phyloP scores from a whole-genome alignment of 2,113 vertebrate genomes.

The Laticauda colubrina region DNA sequence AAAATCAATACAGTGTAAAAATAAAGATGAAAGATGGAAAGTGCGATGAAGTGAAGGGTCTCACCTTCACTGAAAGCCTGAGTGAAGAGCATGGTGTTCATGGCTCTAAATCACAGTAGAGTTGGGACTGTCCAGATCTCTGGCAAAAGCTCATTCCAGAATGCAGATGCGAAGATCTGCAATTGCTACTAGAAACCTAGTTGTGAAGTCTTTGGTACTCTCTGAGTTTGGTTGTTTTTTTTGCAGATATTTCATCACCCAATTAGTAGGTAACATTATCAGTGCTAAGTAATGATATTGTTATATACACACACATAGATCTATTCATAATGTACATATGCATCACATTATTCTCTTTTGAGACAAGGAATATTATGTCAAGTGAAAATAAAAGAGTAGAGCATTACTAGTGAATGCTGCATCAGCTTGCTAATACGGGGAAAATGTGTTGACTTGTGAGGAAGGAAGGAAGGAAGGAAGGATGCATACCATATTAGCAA shows the following conservation, averaged over 20 bases:
- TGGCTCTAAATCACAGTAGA: background rate
- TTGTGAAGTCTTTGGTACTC: background rate
- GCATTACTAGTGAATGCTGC: background rate
- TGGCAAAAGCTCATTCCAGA: background rate
- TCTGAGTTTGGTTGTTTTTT: background rate
- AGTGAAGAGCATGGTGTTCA: background rate
- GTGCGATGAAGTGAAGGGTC: background rate
- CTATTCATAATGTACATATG: background rate
- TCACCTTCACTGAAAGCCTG: background rate
- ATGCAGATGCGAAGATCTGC: background rate
- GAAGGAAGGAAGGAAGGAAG: background rate
- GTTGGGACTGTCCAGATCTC: background rate
- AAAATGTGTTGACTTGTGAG: background rate
- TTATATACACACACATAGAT: background rate
- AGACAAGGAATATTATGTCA: background rate
- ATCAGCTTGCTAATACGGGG: background rate
- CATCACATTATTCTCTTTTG: background rate
- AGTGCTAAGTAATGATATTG: background rate
- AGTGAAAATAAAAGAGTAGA: background rate
- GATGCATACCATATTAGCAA: background rate
- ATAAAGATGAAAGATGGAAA: background rate
- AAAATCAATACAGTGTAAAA: background rate
- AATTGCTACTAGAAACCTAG: background rate
- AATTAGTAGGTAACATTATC: background rate
- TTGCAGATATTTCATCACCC: too few relatives aligned